Evolutionary conservation across 1,140 invertebrate genomes (phyloP).

Genomic region (Drosophila pseudoananassae): DNA sequence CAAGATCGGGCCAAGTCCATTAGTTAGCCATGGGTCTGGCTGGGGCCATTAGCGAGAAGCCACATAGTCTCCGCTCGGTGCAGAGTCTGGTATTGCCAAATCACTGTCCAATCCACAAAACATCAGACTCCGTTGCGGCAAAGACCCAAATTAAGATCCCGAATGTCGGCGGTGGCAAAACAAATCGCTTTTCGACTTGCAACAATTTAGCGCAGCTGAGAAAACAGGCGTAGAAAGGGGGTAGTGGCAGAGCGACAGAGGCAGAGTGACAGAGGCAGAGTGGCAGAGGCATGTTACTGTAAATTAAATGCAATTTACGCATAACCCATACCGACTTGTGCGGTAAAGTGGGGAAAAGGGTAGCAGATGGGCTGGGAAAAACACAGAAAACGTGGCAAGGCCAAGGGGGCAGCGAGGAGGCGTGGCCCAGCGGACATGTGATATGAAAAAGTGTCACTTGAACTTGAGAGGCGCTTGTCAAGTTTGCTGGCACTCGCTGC

Average conservation of each 20-base stretch:
- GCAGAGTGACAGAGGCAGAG: too few species aligned
- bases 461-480: conserved; percentile 60
- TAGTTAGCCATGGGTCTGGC: neutral
- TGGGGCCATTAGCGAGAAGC: neutral
- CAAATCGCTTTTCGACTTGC: conserved; percentile 41
- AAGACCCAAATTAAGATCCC: conserved; percentile 32
- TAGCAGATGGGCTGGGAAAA: conserved; percentile 9
- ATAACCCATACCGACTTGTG: conserved; percentile 44
- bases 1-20: conserved; percentile 15
- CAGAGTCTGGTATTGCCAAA: conserved; percentile 17
- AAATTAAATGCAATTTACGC: conserved; percentile 78
- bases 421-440: conserved; percentile 55
- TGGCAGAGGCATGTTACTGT: conserved; percentile 18
- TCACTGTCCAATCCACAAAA: conserved; percentile 3
- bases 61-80: too few species aligned
- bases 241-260: conserved; percentile 11
- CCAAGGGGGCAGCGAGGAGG: neutral
- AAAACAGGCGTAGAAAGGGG: conserved; percentile 23
- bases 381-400: conserved; percentile 17
- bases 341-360: conserved; percentile 4
- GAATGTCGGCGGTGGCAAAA: conserved; percentile 7
- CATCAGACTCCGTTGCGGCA: neutral
- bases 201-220: conserved; percentile 25
- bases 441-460: conserved; percentile 76
- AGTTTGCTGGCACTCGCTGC: conserved; percentile 14